phyloP scores from a whole-genome alignment of 2,888 invertebrate species.

The Hylaea fasciaria region DNA sequence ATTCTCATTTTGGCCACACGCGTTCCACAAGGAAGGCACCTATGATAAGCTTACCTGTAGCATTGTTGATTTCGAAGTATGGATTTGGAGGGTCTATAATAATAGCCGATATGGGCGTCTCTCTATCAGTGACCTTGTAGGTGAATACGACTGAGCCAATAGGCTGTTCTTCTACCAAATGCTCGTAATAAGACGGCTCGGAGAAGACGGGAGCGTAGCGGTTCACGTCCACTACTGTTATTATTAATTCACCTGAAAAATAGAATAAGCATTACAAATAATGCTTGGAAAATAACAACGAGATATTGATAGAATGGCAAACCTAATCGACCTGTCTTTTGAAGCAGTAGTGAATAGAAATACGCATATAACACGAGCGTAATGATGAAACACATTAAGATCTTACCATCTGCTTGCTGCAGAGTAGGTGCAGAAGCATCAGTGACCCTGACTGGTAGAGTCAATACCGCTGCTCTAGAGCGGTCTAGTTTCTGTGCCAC shows the following conservation, averaged over 20 bases:
- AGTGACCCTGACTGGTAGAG: constrained; percentile 91
- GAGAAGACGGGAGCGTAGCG: constrained; percentile 86
- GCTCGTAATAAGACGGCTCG: constrained; percentile 72
- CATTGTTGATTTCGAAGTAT: constrained; percentile 92
- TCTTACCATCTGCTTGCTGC: constrained; percentile 90
- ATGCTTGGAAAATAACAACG: not conserved
- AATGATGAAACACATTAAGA: not conserved
- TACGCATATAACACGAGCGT: too few species aligned
- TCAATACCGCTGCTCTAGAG: constrained; percentile 89
- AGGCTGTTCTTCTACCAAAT: constrained; percentile 92
- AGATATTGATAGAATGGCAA: too few species aligned
- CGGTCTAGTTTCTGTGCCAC: constrained; percentile 87
- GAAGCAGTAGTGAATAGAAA: too few species aligned
- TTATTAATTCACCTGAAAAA: constrained; percentile 83
- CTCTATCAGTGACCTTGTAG: constrained; percentile 91
- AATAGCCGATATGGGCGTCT: constrained; percentile 92
- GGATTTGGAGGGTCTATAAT: constrained; percentile 88
- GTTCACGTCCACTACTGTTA: constrained; percentile 89
- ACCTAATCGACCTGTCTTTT: too few species aligned
- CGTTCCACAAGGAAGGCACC: too few species aligned
- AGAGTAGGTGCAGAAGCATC: constrained; percentile 92
- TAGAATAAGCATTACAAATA: not conserved
- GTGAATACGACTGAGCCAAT: constrained; percentile 91
- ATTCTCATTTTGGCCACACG: too few species aligned
- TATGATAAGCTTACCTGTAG: constrained; percentile 85